phyloP scores from a whole-genome alignment of 2,888 invertebrate genomes.

The Tenthredo livida region DNA sequence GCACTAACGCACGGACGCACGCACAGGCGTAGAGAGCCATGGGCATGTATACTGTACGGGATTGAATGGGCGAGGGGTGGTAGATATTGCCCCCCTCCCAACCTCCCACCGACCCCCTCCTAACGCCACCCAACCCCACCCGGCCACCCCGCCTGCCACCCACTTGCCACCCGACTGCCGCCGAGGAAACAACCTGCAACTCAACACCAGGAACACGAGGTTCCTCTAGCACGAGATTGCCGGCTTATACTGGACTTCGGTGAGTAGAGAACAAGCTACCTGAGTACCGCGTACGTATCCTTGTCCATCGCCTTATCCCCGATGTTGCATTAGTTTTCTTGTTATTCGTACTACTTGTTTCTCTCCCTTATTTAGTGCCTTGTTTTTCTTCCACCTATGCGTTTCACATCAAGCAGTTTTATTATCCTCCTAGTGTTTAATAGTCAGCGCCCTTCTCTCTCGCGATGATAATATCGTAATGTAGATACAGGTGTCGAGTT shows the following conservation, averaged over 20 bases:
- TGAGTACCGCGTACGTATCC: conserved; percentile 1
- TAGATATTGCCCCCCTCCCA: conserved; percentile 71
- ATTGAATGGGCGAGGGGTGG: conserved; percentile 73
- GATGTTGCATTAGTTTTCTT: background rate
- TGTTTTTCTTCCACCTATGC: background rate
- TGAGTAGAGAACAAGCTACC: conserved; percentile 36
- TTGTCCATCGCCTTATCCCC: background rate
- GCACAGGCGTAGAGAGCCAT: conserved; percentile 51
- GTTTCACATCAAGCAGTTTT: background rate
- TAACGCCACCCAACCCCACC: conserved; percentile 57
- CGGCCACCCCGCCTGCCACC: conserved; percentile 76
- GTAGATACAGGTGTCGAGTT: conserved; percentile 32
- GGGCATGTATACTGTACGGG: conserved; percentile 63
- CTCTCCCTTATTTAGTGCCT: background rate
- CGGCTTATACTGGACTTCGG: conserved; percentile 9
- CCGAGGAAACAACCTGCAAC: conserved; percentile 77
- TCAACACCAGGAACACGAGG: conserved; percentile 62
- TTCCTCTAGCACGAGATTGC: conserved; percentile 42
- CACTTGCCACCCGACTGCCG: conserved; percentile 78
- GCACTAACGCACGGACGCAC: conserved; percentile 48
- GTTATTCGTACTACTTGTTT: background rate
- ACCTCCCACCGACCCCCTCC: conserved; percentile 72
- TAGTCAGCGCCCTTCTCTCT: background rate
- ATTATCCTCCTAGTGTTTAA: background rate
- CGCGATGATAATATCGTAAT: conserved; percentile 27